Evolutionary conservation across 2,888 invertebrate species (phyloP).

Genomic region (Aphelenchoides bicaudatus): DNA sequence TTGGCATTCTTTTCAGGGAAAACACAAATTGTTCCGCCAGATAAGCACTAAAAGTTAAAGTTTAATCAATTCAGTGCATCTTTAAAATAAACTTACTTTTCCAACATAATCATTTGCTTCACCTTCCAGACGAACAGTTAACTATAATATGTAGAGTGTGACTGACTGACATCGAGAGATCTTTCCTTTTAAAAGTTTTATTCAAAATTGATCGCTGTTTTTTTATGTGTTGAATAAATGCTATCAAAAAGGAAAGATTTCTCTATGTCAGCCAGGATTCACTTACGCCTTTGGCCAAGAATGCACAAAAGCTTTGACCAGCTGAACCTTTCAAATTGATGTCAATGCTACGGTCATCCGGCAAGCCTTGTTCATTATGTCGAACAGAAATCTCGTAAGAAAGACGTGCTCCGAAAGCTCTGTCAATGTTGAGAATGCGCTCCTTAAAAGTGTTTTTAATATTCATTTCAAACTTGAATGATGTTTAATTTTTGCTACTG

Average conservation of each 20-base stretch:
- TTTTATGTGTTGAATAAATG: no score
- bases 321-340: constrained; percentile 85
- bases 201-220: no score
- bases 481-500: no score
- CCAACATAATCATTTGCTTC: constrained; percentile 98
- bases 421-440: constrained; percentile 82
- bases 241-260: no score
- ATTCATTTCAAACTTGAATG: no score
- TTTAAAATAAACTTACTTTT: constrained; percentile 65
- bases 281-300: constrained; percentile 84
- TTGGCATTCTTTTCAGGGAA: constrained; percentile 76
- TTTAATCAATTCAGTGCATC: not conserved
- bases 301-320: constrained; percentile 98
- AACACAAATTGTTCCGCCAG: constrained; percentile 87
- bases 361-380: constrained; percentile 52
- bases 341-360: constrained; percentile 67
- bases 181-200: no score
- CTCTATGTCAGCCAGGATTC: no score
- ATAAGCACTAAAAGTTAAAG: constrained; percentile 71
- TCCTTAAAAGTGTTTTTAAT: constrained; percentile 71
- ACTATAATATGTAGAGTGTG: no score
- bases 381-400: constrained; percentile 71
- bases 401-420: constrained; percentile 87
- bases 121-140: constrained; percentile 84
- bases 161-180: no score